Conservation (phyloP, 2,888 invertebrate species). For the Iphiclides podalirius region DNA sequence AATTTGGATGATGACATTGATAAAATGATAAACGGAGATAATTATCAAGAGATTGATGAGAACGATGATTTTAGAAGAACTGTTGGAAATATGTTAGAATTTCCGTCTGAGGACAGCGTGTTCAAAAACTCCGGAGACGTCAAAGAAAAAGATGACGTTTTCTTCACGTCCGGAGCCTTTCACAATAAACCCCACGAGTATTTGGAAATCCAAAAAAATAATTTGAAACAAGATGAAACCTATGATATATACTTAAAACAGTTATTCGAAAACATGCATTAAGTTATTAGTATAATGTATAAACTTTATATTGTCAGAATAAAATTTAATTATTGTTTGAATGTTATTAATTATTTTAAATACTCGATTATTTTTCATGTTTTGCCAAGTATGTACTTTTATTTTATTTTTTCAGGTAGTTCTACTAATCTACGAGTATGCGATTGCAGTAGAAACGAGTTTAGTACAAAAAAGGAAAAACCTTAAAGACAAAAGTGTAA, state of each 20-base stretch:
- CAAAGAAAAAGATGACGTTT: constrained; percentile 14
- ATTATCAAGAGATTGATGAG: constrained; percentile 18
- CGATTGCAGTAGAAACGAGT: constrained; percentile 70
- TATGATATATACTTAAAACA: constrained; percentile 44
- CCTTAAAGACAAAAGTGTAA: constrained; percentile 33
- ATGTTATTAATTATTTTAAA: not conserved
- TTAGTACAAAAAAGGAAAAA: constrained; percentile 57
- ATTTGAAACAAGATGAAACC: constrained; percentile 46
- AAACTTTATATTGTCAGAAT: not conserved
- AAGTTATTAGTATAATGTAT: not conserved
- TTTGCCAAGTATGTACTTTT: constrained; percentile 15
- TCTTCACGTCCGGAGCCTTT: constrained; percentile 43
- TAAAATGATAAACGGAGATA: constrained; percentile 19
- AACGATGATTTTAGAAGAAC: constrained; percentile 7
- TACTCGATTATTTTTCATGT: not conserved
- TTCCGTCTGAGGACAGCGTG: not conserved
- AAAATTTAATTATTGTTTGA: not conserved
- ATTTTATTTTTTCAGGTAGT: constrained; percentile 64
- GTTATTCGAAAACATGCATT: constrained; percentile 28
- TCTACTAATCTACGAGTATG: constrained; percentile 75
- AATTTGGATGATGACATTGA: constrained; percentile 22
- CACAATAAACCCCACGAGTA: constrained; percentile 42
- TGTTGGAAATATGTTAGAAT: not conserved
- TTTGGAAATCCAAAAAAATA: constrained; percentile 48
- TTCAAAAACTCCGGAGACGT: not conserved